Evolutionary conservation across 2,113 vertebrate genomes (phyloP).

Genomic region (Pelusios castaneus): DNA sequence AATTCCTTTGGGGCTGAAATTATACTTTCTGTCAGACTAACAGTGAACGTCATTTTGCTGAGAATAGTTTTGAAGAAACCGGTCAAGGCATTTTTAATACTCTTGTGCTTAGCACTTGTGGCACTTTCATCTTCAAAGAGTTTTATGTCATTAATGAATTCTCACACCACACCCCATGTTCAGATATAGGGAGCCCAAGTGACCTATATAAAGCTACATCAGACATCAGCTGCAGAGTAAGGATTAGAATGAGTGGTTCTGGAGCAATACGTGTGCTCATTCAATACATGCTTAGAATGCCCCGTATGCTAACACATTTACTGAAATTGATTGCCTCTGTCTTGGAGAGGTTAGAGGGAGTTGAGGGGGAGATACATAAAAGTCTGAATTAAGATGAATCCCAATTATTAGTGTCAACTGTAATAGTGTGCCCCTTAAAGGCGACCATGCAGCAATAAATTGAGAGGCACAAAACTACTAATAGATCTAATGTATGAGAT

Average conservation of each 20-base stretch:
- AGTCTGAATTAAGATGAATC: conserved; percentile 31
- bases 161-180: neutral
- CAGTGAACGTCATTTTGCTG: neutral
- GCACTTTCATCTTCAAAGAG: conserved; percentile 10
- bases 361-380: conserved; percentile 13
- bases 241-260: neutral
- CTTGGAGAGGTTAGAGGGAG: conserved; percentile 3
- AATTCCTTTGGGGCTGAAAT: conserved; percentile 47
- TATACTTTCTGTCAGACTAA: neutral
- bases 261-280: neutral
- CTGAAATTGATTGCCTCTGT: neutral
- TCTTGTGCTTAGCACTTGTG: neutral
- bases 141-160: conserved; percentile 10
- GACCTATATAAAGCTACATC: neutral
- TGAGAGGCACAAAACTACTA: neutral
- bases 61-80: conserved; percentile 18
- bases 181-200: neutral
- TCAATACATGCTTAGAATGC: neutral
- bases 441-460: conserved; percentile 47
- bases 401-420: conserved; percentile 39
- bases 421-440: conserved; percentile 29
- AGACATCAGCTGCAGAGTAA: neutral
- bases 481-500: neutral
- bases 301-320: neutral
- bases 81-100: neutral